Evolutionary conservation across 2,113 vertebrate species (phyloP), one percentile per base, ranked within the genome.

Genomic region (Zosterops lateralis): DNA sequence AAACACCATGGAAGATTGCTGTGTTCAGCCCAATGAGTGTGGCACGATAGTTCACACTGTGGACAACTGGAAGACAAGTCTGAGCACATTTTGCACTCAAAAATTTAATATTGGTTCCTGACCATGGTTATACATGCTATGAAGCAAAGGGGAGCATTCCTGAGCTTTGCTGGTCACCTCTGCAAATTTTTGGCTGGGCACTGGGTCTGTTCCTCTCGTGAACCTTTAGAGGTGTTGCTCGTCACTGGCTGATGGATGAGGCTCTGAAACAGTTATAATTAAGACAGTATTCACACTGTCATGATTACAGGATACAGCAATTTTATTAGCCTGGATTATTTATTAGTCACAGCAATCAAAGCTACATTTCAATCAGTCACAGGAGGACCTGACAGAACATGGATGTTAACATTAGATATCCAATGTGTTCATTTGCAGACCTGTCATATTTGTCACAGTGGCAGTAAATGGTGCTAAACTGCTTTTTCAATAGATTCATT

Each of bases 391-490:
- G 94, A 87, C 87, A 92, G 90, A 90, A 92, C 79, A 83, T 42
- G 92, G 85, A 67, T 92, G 56, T 91, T 83, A 90, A 77, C 44
- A 65, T 38, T 51, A 90, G 86, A 62, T 61, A 77, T 53, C 80
- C 74, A 17, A 18, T 65, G 72, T 87, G 72, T 73, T 93, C 93
- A 95, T 97, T 95, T 96, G 91, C 92, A 96, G 95, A 78, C 57
- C 78, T 95, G 78, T 95, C 96, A 50, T 67, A 70, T 93, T 96
- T 92, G 84, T 94, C 95, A 75, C 32, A 31, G 57, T 87, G 45
- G 76, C 83, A 90, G 92, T 85, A 96, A 97, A 89, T 84, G 91
- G 78, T 93, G 62, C 71, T 96, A 87, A 97, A 94, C 80, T 91
- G 84, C 71, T 94, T 94, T 94, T 96, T 96, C 90, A 93, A 44